phyloP scores from a whole-genome alignment of 35 echinoderm and acorn worm genomes.

The Hemicentrotus pulcherrimus region DNA sequence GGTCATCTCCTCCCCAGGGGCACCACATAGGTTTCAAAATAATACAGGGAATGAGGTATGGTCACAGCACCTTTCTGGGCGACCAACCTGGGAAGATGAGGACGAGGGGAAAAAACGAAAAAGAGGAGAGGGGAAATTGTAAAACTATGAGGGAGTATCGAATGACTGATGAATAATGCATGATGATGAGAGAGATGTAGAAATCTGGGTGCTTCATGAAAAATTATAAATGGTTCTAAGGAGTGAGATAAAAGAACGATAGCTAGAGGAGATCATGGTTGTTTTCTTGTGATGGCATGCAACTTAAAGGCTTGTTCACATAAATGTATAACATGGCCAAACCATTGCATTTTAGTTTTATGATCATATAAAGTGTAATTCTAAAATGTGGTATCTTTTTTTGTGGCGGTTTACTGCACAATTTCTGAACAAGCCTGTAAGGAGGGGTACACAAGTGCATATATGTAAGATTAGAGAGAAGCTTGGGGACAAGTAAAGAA shows the following conservation, averaged over 20 bases:
- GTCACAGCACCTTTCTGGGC: not conserved
- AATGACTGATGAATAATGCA: conserved; percentile 30
- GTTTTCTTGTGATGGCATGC: not conserved
- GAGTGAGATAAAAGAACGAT: not conserved
- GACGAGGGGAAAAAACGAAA: not conserved
- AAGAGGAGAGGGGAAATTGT: not conserved
- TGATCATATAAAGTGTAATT: too few species aligned
- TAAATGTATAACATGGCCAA: too few species aligned
- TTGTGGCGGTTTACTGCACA: too few species aligned
- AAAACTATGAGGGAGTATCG: conserved; percentile 27
- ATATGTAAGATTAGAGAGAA: too few species aligned
- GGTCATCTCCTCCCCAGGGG: not conserved
- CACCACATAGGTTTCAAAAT: not conserved
- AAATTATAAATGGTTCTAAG: not conserved
- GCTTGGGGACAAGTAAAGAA: too few species aligned
- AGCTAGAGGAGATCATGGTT: not conserved
- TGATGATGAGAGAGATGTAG: not conserved
- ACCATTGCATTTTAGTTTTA: too few species aligned
- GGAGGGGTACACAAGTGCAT: too few species aligned
- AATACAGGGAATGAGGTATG: not conserved
- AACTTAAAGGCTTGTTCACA: not conserved
- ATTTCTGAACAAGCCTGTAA: too few species aligned
- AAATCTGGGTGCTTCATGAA: not conserved
- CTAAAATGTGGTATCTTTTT: too few species aligned
- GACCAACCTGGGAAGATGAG: not conserved